Conservation (phyloP, 2,113 vertebrate genomes). For the Copsychus sechellarum region DNA sequence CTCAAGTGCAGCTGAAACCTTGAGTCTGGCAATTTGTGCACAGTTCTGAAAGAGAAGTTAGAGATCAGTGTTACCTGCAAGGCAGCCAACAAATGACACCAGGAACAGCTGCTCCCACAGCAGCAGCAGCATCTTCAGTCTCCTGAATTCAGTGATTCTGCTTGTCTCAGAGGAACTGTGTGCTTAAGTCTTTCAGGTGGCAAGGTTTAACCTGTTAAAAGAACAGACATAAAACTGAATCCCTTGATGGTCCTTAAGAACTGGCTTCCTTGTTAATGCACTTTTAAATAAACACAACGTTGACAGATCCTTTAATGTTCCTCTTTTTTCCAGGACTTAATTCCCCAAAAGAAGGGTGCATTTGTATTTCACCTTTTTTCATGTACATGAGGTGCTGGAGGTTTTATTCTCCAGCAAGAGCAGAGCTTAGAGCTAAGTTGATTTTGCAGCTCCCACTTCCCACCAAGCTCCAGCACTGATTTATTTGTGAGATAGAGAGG, state of each 20-base stretch:
- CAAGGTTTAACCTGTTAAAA: slow-evolving; percentile 84
- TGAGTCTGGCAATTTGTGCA: background rate
- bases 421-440: background rate
- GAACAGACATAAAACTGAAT: background rate
- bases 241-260: background rate
- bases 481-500: background rate
- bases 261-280: background rate
- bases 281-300: background rate
- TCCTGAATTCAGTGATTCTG: slow-evolving; percentile 75
- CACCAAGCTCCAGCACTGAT: background rate
- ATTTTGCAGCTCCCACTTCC: background rate
- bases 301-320: background rate
- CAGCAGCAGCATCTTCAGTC: slow-evolving; percentile 93
- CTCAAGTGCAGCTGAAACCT: background rate
- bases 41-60: background rate
- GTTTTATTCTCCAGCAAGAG: background rate
- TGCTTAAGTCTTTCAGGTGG: slow-evolving; percentile 75
- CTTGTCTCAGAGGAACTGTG: slow-evolving; percentile 76
- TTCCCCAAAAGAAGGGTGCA: background rate
- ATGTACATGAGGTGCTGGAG: too few relatives aligned
- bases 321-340: background rate
- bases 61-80: slow-evolving; percentile 85
- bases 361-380: background rate
- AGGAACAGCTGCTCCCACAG: slow-evolving; percentile 92
- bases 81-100: slow-evolving; percentile 86